A percentile compares a stretch with the other conserved stretches of the same genome.
These are phyloP conservation scores for Nothoprocta pentlandii DNA, from an alignment of 2,113 vertebrate genomes.

Conservation along the genomic window DNA sequence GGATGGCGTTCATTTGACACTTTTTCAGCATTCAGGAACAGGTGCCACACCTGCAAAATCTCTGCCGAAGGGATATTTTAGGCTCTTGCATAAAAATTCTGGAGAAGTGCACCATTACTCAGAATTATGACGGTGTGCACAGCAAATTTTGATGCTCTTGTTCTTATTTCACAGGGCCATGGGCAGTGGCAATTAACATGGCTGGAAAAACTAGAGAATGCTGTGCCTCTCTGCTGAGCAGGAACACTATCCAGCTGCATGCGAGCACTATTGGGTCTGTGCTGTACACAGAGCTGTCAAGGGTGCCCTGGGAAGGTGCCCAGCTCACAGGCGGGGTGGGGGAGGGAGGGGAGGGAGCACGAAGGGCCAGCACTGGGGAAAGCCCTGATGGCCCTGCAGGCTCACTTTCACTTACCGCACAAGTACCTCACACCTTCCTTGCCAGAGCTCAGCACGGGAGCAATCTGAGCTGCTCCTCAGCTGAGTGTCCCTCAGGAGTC, in stretches of 20 bases:
- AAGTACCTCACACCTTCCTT: constrained; percentile 22
- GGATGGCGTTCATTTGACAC: not conserved
- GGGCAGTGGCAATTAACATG: not conserved
- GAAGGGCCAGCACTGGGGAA: not conserved
- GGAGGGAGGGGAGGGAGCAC: accelerated
- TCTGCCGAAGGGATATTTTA: not conserved
- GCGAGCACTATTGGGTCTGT: not conserved
- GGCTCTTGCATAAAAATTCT: not conserved
- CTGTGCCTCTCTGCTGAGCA: not conserved
- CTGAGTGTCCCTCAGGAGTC: not conserved
- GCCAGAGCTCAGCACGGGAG: constrained; percentile 46
- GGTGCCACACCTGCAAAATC: not conserved
- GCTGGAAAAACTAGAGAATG: not conserved
- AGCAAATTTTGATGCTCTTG: not conserved
- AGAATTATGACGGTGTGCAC: not conserved
- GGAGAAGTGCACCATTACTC: not conserved
- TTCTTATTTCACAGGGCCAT: not conserved
- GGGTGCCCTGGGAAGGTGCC: accelerated
- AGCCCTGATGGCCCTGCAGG: not conserved
- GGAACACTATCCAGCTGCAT: not conserved
- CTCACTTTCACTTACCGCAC: constrained; percentile 15
- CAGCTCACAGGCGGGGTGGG: accelerated
- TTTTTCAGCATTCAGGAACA: not conserved
- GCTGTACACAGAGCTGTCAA: not conserved
- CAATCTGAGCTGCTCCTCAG: not conserved